Conservation (phyloP, 1,140 invertebrate species). For the Caerostris extrusa region DNA sequence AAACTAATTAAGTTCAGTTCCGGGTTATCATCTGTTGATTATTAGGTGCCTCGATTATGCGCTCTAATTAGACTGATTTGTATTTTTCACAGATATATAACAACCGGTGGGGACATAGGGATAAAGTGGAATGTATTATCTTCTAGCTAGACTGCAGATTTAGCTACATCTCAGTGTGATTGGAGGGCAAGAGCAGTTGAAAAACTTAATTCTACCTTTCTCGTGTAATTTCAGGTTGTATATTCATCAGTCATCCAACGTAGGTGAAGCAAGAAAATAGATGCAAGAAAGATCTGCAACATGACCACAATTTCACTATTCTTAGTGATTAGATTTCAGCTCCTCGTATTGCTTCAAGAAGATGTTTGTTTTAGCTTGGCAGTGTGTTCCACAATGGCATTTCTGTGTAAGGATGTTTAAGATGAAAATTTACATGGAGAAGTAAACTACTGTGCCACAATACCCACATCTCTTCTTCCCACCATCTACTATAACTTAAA, state of each 20-base stretch:
- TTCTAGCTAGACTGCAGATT: slow-evolving; percentile 77
- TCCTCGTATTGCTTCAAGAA: slow-evolving; percentile 62
- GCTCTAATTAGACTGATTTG: not conserved
- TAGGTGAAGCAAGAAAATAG: slow-evolving; percentile 74
- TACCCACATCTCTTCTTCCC: not conserved
- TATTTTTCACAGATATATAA: slow-evolving; percentile 75
- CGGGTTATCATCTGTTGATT: too few species aligned
- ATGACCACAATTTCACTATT: slow-evolving; percentile 70
- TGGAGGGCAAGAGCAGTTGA: slow-evolving; percentile 74
- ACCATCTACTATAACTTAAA: not conserved
- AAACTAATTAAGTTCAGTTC: slow-evolving; percentile 18
- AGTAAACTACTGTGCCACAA: slow-evolving; percentile 22
- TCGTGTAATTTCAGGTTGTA: slow-evolving; percentile 77
- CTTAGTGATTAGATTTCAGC: slow-evolving; percentile 77
- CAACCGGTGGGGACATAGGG: slow-evolving; percentile 48
- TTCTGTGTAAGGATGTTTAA: slow-evolving; percentile 59
- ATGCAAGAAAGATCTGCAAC: slow-evolving; percentile 57
- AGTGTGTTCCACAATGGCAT: slow-evolving; percentile 59
- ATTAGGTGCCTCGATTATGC: not conserved
- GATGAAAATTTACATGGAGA: slow-evolving; percentile 66
- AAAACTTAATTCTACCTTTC: slow-evolving; percentile 77
- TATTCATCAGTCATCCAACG: slow-evolving; percentile 65
- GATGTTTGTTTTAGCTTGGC: slow-evolving; percentile 75
- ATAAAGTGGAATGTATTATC: slow-evolving; percentile 60
- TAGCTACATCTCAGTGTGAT: slow-evolving; percentile 77